Conservation (phyloP, 2,113 vertebrate species). For the Corythoichthys haematopterus region DNA sequence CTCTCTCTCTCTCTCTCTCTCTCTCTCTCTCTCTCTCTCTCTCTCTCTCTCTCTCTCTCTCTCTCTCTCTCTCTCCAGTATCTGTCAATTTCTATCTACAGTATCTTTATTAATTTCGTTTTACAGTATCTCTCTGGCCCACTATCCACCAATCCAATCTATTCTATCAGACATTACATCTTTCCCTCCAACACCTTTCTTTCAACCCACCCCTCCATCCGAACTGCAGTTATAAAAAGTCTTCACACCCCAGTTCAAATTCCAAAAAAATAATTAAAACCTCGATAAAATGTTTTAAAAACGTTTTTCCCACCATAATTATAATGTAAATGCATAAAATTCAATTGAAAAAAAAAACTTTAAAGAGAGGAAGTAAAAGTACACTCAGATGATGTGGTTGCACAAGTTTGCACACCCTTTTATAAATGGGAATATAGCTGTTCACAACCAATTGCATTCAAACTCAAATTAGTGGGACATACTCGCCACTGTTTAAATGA, state of each 20-base stretch:
- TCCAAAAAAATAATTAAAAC: too few species aligned
- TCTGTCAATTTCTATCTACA: background rate
- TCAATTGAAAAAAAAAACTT: too few species aligned
- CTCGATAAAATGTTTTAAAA: background rate
- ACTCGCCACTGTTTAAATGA: background rate
- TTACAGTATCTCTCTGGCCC: background rate
- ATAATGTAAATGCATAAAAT: too few species aligned
- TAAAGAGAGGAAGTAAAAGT: too few species aligned
- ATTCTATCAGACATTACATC: background rate
- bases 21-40: constrained; percentile 52
- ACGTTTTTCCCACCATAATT: background rate
- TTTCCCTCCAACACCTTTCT: constrained; percentile 7
- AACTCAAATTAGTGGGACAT: background rate
- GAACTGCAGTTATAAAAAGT: background rate
- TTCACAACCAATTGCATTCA: background rate
- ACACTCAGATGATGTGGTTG: too few species aligned
- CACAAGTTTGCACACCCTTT: background rate
- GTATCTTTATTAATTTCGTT: too few species aligned
- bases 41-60: background rate
- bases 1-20: constrained; percentile 48
- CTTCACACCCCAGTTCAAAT: background rate
- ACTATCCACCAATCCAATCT: background rate
- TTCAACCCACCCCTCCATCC: background rate
- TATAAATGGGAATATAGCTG: too few species aligned
- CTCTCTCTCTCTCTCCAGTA: background rate